Conservation (phyloP, 2,113 vertebrate genomes). For the Oreochromis niloticus region DNA sequence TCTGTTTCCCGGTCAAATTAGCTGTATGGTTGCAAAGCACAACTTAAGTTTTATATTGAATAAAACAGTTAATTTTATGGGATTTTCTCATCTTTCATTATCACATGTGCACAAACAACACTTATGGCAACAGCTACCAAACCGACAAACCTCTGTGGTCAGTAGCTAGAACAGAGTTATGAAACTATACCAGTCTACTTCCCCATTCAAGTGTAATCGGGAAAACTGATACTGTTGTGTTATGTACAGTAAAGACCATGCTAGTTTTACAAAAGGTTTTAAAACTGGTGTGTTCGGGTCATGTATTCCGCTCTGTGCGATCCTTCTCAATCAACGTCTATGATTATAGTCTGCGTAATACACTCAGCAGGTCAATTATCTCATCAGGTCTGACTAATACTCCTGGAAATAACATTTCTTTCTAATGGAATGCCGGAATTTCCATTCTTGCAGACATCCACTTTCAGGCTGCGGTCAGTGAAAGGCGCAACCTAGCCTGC, state of each 20-base stretch:
- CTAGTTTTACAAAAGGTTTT: not conserved
- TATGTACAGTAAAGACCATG: not conserved
- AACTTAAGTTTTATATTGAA: not conserved
- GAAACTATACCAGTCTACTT: constrained; percentile 35
- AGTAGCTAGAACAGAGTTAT: not conserved
- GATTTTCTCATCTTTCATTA: not conserved
- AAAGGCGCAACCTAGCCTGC: not conserved
- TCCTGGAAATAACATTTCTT: not conserved
- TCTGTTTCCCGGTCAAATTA: not conserved
- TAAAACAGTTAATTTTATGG: not conserved
- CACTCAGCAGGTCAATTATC: not conserved
- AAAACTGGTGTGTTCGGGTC: not conserved
- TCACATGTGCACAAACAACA: not conserved
- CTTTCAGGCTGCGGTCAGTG: not conserved
- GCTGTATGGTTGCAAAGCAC: not conserved
- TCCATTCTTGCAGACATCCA: not conserved
- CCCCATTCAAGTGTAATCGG: not conserved
- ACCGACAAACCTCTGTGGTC: not conserved
- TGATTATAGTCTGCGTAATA: not conserved
- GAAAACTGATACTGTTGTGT: not conserved
- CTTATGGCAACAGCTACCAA: not conserved
- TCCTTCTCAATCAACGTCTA: not conserved
- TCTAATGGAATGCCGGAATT: not conserved
- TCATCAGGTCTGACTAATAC: not conserved
- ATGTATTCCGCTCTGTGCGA: not conserved